Base-by-base conservation (phyloP, 2,888 invertebrate species). In the Neria commutata region DNA sequence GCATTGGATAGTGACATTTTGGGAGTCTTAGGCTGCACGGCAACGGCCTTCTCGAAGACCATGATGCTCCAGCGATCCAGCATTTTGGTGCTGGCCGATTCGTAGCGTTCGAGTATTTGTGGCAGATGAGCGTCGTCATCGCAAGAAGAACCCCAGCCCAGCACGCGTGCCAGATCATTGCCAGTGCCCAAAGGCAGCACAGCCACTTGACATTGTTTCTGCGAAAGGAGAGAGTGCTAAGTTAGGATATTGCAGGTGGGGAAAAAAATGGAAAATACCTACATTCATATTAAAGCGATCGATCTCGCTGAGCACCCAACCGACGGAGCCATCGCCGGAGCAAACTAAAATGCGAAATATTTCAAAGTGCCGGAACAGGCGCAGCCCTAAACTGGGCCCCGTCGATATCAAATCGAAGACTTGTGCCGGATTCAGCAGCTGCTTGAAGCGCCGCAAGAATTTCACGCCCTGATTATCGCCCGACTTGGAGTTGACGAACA, bases 391-490 rank as follows among this genome's bases (percentile, higher is more conserved):
- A 83, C 95, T 89, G 46, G 95, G 92, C 5, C 93, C 92, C 33
- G 90, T 90, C 66, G 90, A 91, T 81, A 95, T 94, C 76, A 98
- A 88, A 85, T 98, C 98, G 82, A 97, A 98, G 61, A 98, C 97
- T 84, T 98, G 98, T 60, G 96, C 95, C 14, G 98, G 98, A 84
- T 98, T 98, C 60, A 98, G 85, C 57, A 98, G 86, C 82, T 97
- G 96, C 81, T 93, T 95, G 84, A 98, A 97, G 65, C 95, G 88
- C 54, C 96, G 87, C 66, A 98, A 86, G 85, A 98, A 97, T 83
- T 96, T 95, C 29, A 97, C 90, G 64, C 98, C 98, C 82, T 98
- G 98, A 85, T 96, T 97, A 86, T 98, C 98, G 71, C 98, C 95
- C 70, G 96, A 96, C 85, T 97, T 94, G 64, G 96, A 96, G 84